phyloP scores from a whole-genome alignment of 2,797 vertebrate genomes.

The Rallus crepitans region DNA sequence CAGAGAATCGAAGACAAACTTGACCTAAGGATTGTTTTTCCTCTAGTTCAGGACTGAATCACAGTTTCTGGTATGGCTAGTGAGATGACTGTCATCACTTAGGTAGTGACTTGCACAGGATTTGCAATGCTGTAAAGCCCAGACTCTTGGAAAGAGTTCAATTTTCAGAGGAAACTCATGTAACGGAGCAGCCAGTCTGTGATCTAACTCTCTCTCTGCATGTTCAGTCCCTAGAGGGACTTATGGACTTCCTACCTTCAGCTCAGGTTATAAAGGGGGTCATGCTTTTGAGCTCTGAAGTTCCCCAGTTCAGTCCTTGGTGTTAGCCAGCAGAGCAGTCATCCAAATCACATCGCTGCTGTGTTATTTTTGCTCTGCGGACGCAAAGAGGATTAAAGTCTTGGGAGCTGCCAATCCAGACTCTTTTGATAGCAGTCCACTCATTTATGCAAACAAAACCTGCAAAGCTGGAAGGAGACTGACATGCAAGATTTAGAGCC shows the following conservation, averaged over 20 bases:
- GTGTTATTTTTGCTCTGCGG: neutral
- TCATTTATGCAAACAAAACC: slow-evolving; percentile 43
- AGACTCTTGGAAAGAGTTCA: neutral
- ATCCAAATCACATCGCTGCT: neutral
- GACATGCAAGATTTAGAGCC: neutral
- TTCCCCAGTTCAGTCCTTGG: neutral
- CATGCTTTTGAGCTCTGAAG: neutral
- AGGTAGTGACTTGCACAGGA: neutral
- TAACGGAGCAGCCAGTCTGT: neutral
- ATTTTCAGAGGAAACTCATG: neutral
- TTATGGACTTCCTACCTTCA: neutral
- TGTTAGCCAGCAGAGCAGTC: neutral
- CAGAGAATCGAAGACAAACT: neutral
- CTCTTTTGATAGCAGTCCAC: neutral
- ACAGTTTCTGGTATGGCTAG: neutral
- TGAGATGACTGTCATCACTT: neutral
- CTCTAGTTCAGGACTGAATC: neutral
- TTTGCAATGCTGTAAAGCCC: neutral
- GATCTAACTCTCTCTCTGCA: neutral
- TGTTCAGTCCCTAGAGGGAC: neutral
- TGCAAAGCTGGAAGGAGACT: slow-evolving; percentile 3
- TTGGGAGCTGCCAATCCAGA: slow-evolving; percentile 12
- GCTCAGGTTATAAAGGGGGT: neutral
- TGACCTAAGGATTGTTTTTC: neutral
- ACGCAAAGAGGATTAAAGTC: slow-evolving; percentile 36